A percentile compares a stretch with the other conserved stretches of the same genome.
Conservation (phyloP, 1,140 invertebrate genomes). For the Lepidurus packardi region DNA sequence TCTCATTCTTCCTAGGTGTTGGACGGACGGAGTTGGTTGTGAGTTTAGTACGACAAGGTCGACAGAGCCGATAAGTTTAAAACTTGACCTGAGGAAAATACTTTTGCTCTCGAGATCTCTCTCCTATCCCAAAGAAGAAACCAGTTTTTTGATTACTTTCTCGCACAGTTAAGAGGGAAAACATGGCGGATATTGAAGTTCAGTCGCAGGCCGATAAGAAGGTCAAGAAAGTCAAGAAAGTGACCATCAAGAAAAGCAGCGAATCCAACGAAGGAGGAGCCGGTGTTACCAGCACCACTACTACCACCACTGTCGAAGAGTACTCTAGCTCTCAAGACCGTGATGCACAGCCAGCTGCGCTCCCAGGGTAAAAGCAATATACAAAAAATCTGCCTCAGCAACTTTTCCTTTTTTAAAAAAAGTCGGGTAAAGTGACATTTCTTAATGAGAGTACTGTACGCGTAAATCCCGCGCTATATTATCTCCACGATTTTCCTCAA, state of each 20-base stretch:
- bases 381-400: background rate
- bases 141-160: constrained; percentile 24
- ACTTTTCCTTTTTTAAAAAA: too few species aligned
- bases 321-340: constrained; percentile 27
- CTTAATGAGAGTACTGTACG: too few species aligned
- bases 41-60: background rate
- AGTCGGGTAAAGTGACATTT: too few species aligned
- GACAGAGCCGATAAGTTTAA: constrained; percentile 13
- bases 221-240: constrained; percentile 40
- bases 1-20: background rate
- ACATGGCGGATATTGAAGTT: constrained; percentile 36
- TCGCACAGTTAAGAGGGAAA: background rate
- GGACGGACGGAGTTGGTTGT: background rate
- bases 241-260: constrained; percentile 35
- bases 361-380: background rate
- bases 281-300: constrained; percentile 27
- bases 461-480: too few species aligned
- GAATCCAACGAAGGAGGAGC: constrained; percentile 21
- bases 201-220: constrained; percentile 37
- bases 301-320: constrained; percentile 31
- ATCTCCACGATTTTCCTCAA: too few species aligned
- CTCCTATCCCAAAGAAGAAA: constrained; percentile 26
- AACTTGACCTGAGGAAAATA: background rate
- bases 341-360: background rate
- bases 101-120: background rate